Evolutionary conservation across 2,113 vertebrate species (phyloP), one percentile per base, ranked within the genome.

Genomic region (Athene cunicularia): DNA sequence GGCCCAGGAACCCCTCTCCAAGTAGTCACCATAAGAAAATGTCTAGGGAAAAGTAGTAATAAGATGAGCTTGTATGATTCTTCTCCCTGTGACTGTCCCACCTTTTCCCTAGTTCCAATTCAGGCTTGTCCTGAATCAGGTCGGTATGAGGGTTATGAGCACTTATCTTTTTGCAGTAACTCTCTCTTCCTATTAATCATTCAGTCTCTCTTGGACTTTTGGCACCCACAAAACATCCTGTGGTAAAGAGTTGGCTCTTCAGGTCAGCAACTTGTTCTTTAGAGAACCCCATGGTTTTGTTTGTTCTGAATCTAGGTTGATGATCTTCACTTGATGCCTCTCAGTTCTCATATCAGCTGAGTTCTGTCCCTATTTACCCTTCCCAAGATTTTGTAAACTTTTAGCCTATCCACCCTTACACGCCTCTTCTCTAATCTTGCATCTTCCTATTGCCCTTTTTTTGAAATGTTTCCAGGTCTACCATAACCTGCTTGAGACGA

Each of bases 241-340:
- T 15, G 5, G 37, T 30, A 77, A 75, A 75, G 22, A 30, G 53
- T 66, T 62, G 30, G 35, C 26, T 75, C 21, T 50, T 66, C 47
- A 72, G 35, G 35, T 62, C 45, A 93, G 35, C 5, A 35, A 39
- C 27, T 21, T 55, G 17, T 24, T 60, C 23, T 39, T 55, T 30
- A 66, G 30, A 76, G 15, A 72, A 72, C 3, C 2, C 4, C 7
- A 7, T 6, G 12, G 4, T 60, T 68, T 32, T 1, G 0, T 47
- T 76, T 56, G 14, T 62, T 62, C 35, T 52, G 58, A 76, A 47
- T 47, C 33, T 32, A 27, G 12, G 49, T 62, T 55, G 41, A 71
- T 68, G 67, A 70, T n/a, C 33, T 85, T 62, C 15, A 33, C 56
- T 39, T 67, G 33, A 81, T 43, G 43, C 11, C 33, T 71, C 67